These are phyloP conservation scores for Apeira syringaria DNA, from an alignment of 2,888 invertebrate genomes.

Conservation along the genomic window DNA sequence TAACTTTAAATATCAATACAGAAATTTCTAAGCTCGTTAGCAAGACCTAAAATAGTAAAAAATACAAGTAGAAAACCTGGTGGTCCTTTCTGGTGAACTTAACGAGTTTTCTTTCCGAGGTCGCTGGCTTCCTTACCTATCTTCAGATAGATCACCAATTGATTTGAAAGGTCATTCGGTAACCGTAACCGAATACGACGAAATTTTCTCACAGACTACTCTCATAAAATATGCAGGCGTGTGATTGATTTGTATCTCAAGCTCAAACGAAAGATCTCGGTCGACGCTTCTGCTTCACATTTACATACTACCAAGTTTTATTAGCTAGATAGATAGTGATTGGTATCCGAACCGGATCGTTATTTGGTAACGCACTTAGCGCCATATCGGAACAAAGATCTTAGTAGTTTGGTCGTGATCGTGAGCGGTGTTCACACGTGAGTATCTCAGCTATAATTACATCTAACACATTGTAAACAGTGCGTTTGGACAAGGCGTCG, in stretches of 20 bases:
- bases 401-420: slow-evolving; percentile 45
- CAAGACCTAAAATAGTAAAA: no score
- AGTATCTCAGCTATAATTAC: slow-evolving; percentile 64
- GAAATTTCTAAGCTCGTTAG: no score
- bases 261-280: slow-evolving; percentile 9
- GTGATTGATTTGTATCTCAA: slow-evolving; percentile 23
- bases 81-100: not conserved
- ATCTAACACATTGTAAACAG: slow-evolving; percentile 71
- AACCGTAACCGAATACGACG: slow-evolving; percentile 12
- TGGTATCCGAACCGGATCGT: slow-evolving; percentile 26
- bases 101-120: not conserved
- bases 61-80: no score
- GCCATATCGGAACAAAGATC: slow-evolving; percentile 42
- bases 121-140: not conserved
- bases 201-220: slow-evolving; percentile 16
- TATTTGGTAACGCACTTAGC: slow-evolving; percentile 35
- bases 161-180: slow-evolving; percentile 3
- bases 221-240: slow-evolving; percentile 18
- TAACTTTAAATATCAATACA: no score
- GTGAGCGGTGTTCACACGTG: slow-evolving; percentile 51
- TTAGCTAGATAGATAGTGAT: slow-evolving; percentile 17
- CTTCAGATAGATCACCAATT: not conserved
- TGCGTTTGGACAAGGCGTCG: slow-evolving; percentile 36
- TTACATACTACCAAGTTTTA: slow-evolving; percentile 24
- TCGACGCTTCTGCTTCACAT: slow-evolving; percentile 19